phyloP scores from a whole-genome alignment of 2,888 invertebrate genomes.

The Ornithoptera alexandrae region DNA sequence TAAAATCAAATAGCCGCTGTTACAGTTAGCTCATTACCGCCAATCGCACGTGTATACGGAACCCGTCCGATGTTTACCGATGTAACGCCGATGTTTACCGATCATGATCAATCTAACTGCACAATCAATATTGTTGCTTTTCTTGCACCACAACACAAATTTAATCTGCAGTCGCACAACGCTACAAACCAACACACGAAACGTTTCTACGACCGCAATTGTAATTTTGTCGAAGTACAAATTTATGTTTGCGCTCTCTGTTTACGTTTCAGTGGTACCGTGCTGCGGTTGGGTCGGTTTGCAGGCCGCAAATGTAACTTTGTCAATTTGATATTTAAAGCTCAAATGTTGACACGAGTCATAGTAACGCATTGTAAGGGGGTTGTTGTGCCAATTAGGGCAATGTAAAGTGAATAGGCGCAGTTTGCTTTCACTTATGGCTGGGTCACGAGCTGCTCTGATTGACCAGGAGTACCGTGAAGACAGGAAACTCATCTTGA shows the following conservation, averaged over 20 bases:
- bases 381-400: constrained; percentile 28
- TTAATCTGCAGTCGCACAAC: neutral
- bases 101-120: constrained; percentile 34
- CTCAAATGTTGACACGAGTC: constrained; percentile 26
- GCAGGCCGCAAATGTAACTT: constrained; percentile 2
- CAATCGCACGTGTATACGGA: constrained; percentile 35
- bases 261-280: neutral
- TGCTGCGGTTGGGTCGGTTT: neutral
- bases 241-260: constrained; percentile 1
- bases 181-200: neutral
- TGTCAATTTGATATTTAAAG: constrained; percentile 20
- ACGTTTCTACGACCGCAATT: constrained; percentile 8
- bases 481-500: neutral
- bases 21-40: constrained; percentile 43
- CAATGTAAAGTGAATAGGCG: constrained; percentile 17
- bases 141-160: constrained; percentile 14
- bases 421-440: constrained; percentile 23
- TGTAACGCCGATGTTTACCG: constrained; percentile 31
- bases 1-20: constrained; percentile 31
- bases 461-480: constrained; percentile 4
- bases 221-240: constrained; percentile 20
- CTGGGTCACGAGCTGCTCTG: constrained; percentile 21
- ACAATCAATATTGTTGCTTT: constrained; percentile 27
- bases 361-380: constrained; percentile 28
- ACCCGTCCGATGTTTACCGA: constrained; percentile 34